Evolutionary conservation across 2,797 vertebrate species (phyloP), one percentile per base, ranked within the genome.

Genomic region (Buceros bicornis): DNA sequence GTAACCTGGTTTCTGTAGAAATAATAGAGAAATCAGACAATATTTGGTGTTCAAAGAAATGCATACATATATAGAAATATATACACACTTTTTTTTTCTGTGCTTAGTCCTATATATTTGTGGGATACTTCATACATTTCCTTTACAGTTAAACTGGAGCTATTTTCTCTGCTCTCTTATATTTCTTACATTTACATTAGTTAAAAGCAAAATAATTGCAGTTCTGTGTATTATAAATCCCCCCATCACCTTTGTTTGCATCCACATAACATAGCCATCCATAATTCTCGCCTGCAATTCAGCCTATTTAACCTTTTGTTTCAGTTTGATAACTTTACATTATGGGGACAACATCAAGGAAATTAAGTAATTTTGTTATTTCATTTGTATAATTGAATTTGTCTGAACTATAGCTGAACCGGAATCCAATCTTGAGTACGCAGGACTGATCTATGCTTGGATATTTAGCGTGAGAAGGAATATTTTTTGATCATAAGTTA

Each of bases 381-480:
- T 97, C 87, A 95, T 97, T 98, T 97, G 74, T 93, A n/a, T 94
- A 97, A 97, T 93, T 92, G 66, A 77, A 95, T 98, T 97, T 94
- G 40, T 88, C 70, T 97, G 95, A 93, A 94, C 90, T 97, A 87
- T 40, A 94, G 92, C 53, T 97, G 95, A 97, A 97, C 90, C 43
- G 88, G 90, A 93, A 95, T 85, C 70, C 86, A 93, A 94, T 96
- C 33, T 78, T 95, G 77, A 79, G 17, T 24, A 58, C 20, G 11
- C 45, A 78, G 12, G n/a, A 89, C 91, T 93, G 71, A 96, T 82
- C 71, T 87, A 62, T 37, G 65, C 19, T 67, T 29, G 16, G 19
- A 72, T 81, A 71, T 89, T 95, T 86, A 67, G 45, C 60, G 5
- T 80, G 82, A 83, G 50, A 88, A 62, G 80, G 58, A 90, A 80